These are phyloP conservation scores for Cochlearius cochlearius DNA, from an alignment of 2,113 vertebrate genomes.

Conservation along the genomic window DNA sequence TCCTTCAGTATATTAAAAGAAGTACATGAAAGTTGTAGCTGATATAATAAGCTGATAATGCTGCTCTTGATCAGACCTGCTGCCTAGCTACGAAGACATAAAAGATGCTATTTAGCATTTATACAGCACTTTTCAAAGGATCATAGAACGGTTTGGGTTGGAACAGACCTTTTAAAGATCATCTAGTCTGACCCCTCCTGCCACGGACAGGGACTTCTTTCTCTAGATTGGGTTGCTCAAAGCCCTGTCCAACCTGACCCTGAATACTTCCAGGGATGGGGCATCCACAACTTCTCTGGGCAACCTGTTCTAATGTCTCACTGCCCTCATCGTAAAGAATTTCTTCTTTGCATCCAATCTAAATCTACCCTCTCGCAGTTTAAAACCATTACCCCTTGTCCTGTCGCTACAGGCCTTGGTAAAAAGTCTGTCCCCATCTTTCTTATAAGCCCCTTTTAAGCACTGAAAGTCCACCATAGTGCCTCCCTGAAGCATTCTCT, in stretches of 20 bases:
- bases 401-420: too few relatives aligned
- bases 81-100: neutral
- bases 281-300: neutral
- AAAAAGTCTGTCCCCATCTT: too few relatives aligned
- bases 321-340: too few relatives aligned
- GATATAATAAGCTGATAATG: neutral
- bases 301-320: too few relatives aligned
- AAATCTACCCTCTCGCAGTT: too few relatives aligned
- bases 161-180: neutral
- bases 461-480: too few relatives aligned
- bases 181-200: neutral
- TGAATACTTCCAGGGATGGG: neutral
- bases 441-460: too few relatives aligned
- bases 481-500: too few relatives aligned
- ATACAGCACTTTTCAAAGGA: neutral
- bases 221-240: neutral
- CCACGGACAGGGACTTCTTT: neutral
- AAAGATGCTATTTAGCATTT: neutral
- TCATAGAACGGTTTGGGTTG: neutral
- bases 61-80: neutral
- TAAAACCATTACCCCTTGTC: too few relatives aligned
- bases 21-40: neutral
- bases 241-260: neutral
- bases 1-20: neutral
- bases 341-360: too few relatives aligned